Evolutionary conservation across 2,888 invertebrate species (phyloP).

Genomic region (Morpho helenor): DNA sequence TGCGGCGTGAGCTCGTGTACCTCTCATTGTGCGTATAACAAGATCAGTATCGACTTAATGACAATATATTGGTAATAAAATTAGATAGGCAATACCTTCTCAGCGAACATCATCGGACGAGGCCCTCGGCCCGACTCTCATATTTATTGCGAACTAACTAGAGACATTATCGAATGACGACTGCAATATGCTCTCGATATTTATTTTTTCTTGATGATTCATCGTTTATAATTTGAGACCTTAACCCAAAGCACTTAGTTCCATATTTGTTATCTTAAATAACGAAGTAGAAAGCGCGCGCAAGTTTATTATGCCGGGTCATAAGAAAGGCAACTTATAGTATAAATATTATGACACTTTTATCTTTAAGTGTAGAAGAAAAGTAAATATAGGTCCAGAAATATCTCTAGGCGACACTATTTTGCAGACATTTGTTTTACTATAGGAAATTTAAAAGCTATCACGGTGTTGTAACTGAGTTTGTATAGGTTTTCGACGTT

Average conservation of each 20-base stretch:
- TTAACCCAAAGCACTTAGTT: conserved; percentile 47
- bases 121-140: conserved; percentile 58
- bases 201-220: conserved; percentile 30
- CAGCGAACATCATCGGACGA: conserved; percentile 58
- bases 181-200: conserved; percentile 34
- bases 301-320: conserved; percentile 67
- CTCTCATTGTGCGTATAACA: conserved; percentile 77
- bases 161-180: conserved; percentile 73
- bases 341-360: conserved; percentile 77
- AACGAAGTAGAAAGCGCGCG: conserved; percentile 55
- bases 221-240: conserved; percentile 48
- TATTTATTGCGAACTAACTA: conserved; percentile 74
- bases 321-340: conserved; percentile 73
- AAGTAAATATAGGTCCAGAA: conserved; percentile 58
- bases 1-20: conserved; percentile 51
- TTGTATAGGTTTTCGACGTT: not conserved
- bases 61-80: conserved; percentile 80
- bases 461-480: conserved; percentile 1
- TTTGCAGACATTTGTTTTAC: conserved; percentile 42
- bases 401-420: conserved; percentile 39
- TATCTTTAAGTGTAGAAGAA: conserved; percentile 66
- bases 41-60: conserved; percentile 79
- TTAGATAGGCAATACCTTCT: conserved; percentile 76
- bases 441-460: conserved; percentile 16
- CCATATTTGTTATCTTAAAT: conserved; percentile 40